Base-by-base conservation (phyloP, 2,888 invertebrate genomes). In the Ichneumoninae sp. region DNA sequence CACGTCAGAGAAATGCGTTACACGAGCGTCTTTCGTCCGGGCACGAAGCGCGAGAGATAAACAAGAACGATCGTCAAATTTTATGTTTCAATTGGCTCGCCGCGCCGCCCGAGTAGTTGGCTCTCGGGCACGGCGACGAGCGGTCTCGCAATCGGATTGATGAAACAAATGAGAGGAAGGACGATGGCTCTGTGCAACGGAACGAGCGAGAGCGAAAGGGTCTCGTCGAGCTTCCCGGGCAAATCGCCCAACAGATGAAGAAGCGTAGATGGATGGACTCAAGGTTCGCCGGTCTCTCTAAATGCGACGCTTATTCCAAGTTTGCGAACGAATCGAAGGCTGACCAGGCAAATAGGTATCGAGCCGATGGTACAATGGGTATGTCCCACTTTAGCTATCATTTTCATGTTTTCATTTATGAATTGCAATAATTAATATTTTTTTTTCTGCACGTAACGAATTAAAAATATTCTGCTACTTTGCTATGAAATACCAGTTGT, bases 151-250 rank as follows among this genome's bases (percentile, higher is more conserved):
- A 75, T 75, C 65, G 30, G 33, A 75, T 63, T 30, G 73, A 74
- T 60, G 74, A 81, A 69, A 60, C 50, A 66, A 76, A 76, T 54
- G 65, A 66, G 76, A 76, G 76, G 66, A 66, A 65, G 76, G 60
- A 30, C 60, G 60, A 26, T 26, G 16, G 30, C 30, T 13, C 26
- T 16, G 30, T 33, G 33, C 6, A 16, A 26, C 16, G n/a, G 16
- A 33, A 30, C n/a, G 60, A 16, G 30, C 13, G 30, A 6, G 60
- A 63, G 60, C 1, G 30, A 30, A 33, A 63, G 33, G 33, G 60
- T 10, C 13, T 22, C 57, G 26, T 57, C 57, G 57, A 10, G 22
- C 30, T 33, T 33, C 70, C 63, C 26, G 50, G 69, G 60, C 47
- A 63, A 78, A 70, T 63, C 63, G 60, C 78, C 70, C 63, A n/a